These are phyloP conservation scores for Drosophila diplacantha DNA, from an alignment of 2,888 invertebrate genomes.

Conservation along the genomic window DNA sequence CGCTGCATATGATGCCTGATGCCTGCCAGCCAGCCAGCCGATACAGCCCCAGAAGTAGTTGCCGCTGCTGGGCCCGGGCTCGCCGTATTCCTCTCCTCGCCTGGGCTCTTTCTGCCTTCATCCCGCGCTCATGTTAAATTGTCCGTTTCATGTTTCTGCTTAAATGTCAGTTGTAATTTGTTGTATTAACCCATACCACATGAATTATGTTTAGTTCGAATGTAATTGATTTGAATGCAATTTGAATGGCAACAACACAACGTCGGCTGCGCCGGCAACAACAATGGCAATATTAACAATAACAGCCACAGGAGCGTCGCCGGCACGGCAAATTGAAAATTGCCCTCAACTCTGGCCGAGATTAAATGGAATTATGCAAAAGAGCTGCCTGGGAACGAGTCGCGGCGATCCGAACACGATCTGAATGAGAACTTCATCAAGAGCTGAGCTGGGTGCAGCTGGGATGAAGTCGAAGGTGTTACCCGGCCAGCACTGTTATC, in stretches of 20 bases:
- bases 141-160: slow-evolving; percentile 71
- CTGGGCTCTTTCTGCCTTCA: slow-evolving; percentile 29
- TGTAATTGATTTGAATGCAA: slow-evolving; percentile 72
- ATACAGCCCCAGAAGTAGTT: slow-evolving; percentile 20
- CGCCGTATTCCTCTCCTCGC: slow-evolving; percentile 27
- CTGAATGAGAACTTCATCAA: slow-evolving; percentile 43
- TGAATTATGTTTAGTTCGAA: slow-evolving; percentile 71
- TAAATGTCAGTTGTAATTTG: slow-evolving; percentile 72
- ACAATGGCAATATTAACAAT: slow-evolving; percentile 38
- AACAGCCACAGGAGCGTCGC: slow-evolving; percentile 53
- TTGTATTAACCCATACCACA: slow-evolving; percentile 71
- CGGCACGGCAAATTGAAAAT: slow-evolving; percentile 53
- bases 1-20: slow-evolving; percentile 37
- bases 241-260: slow-evolving; percentile 56
- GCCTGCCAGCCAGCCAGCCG: slow-evolving; percentile 32
- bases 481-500: slow-evolving; percentile 21
- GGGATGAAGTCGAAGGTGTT: slow-evolving; percentile 30
- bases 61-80: slow-evolving; percentile 46
- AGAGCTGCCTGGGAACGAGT: slow-evolving; percentile 34
- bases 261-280: slow-evolving; percentile 18
- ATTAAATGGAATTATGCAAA: slow-evolving; percentile 58
- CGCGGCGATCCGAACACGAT: slow-evolving; percentile 37
- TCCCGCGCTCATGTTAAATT: slow-evolving; percentile 66
- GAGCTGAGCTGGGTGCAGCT: slow-evolving; percentile 36
- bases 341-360: slow-evolving; percentile 59